Conservation (phyloP, 2,113 vertebrate species). For the Garra rufa region DNA sequence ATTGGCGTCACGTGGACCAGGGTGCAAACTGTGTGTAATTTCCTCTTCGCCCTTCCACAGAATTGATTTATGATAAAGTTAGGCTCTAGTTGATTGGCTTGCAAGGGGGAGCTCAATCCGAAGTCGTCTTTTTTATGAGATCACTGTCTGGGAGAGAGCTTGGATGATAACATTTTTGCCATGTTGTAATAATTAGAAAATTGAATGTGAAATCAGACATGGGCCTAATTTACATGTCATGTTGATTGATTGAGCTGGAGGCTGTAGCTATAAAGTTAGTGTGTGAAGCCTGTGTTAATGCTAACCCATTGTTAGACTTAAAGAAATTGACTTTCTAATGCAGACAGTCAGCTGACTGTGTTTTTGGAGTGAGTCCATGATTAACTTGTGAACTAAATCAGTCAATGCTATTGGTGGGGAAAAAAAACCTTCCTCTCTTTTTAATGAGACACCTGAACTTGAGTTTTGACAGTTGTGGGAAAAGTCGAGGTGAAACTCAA, state of each 20-base stretch:
- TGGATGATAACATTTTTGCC: conserved; percentile 55
- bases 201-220: conserved; percentile 38
- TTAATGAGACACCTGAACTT: not conserved
- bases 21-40: conserved; percentile 27
- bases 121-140: conserved; percentile 53
- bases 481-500: too few relatives aligned
- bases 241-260: conserved; percentile 39
- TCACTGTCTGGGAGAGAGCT: conserved; percentile 21
- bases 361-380: not conserved
- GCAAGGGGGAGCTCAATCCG: conserved; percentile 55
- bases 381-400: not conserved
- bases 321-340: not conserved
- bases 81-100: conserved; percentile 59
- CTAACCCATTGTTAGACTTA: not conserved
- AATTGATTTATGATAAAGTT: conserved; percentile 61
- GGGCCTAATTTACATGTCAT: conserved; percentile 49
- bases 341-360: not conserved
- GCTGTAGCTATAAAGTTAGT: not conserved
- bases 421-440: not conserved
- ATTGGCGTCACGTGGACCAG: not conserved
- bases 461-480: too few relatives aligned
- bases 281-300: not conserved
- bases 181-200: conserved; percentile 52
- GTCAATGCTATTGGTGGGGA: not conserved
- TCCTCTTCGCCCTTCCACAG: conserved; percentile 18